Conservation (phyloP, 2,888 invertebrate species). For the Aquatica leii region DNA sequence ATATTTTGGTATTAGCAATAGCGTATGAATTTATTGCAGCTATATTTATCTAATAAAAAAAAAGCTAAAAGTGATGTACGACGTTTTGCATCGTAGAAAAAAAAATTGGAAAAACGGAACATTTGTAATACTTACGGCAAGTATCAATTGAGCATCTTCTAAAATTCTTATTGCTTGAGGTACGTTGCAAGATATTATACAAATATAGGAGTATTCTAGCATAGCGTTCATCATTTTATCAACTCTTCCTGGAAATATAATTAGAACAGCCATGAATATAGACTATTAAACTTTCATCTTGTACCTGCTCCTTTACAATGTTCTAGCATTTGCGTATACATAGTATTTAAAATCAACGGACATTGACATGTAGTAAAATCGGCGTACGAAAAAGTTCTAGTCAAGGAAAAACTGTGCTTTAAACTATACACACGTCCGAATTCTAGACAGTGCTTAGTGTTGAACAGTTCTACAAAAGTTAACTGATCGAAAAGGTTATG, state of each 20-base stretch:
- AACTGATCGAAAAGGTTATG: neutral
- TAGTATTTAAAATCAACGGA: conserved; percentile 64
- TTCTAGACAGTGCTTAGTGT: neutral
- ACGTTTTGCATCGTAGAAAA: too few relatives aligned
- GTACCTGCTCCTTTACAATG: conserved; percentile 70
- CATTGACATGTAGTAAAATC: conserved; percentile 69
- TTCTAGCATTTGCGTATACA: conserved; percentile 67
- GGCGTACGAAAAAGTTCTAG: conserved; percentile 61
- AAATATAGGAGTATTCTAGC: conserved; percentile 67
- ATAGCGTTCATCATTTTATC: conserved; percentile 65
- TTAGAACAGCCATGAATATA: neutral
- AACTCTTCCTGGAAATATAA: conserved; percentile 55
- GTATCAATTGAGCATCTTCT: conserved; percentile 61
- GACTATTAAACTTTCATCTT: neutral
- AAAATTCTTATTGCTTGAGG: conserved; percentile 67
- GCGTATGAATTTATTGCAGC: too few relatives aligned
- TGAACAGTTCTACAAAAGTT: neutral
- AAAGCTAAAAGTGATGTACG: too few relatives aligned
- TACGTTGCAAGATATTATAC: conserved; percentile 65
- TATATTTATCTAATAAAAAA: too few relatives aligned
- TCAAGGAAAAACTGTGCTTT: conserved; percentile 51
- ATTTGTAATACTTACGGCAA: conserved; percentile 56
- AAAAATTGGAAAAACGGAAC: too few relatives aligned
- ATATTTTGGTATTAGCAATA: too few relatives aligned
- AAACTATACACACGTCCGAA: conserved; percentile 32